Evolutionary conservation across 1,140 invertebrate species (phyloP).

Genomic region (Sesamia nonagrioides): DNA sequence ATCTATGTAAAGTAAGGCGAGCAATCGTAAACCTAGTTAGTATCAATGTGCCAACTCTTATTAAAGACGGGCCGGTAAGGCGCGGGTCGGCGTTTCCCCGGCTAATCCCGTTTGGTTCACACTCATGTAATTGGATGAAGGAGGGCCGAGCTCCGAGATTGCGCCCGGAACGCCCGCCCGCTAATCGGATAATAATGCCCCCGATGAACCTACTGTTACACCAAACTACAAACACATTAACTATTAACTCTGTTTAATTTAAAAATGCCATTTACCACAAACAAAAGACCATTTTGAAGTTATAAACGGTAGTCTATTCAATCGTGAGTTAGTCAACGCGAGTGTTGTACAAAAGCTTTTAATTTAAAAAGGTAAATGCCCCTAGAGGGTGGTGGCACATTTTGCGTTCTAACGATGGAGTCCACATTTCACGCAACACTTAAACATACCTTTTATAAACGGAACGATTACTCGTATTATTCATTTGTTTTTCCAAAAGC

Average conservation of each 20-base stretch:
- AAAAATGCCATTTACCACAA: constrained; percentile 1
- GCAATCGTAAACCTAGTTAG: constrained; percentile 45
- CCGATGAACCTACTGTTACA: constrained; percentile 53
- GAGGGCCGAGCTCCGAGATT: constrained; percentile 74
- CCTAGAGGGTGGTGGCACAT: constrained; percentile 53
- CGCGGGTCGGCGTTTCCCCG: constrained; percentile 55
- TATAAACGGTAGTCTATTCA: constrained; percentile 36
- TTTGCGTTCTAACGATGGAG: constrained; percentile 37
- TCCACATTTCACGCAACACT: constrained; percentile 31
- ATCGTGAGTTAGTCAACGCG: constrained; percentile 43
- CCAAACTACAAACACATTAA: constrained; percentile 28
- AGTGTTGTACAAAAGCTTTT: constrained; percentile 63
- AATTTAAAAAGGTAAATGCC: constrained; percentile 66
- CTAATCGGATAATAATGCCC: constrained; percentile 82
- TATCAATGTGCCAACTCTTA: constrained; percentile 43
- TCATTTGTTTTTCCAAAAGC: background rate
- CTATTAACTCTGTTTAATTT: background rate
- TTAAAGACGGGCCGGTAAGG: constrained; percentile 21
- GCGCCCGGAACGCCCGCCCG: constrained; percentile 69
- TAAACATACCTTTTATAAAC: constrained; percentile 32
- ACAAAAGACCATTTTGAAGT: constrained; percentile 6
- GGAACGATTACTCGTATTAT: background rate
- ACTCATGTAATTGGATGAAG: constrained; percentile 84
- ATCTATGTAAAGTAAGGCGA: constrained; percentile 25
- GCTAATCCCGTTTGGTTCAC: constrained; percentile 79